Percentiles rank a stretch among this genome's conserved stretches.
Conservation (phyloP, 2,888 invertebrate genomes). For the Chymomyza caudatula region DNA sequence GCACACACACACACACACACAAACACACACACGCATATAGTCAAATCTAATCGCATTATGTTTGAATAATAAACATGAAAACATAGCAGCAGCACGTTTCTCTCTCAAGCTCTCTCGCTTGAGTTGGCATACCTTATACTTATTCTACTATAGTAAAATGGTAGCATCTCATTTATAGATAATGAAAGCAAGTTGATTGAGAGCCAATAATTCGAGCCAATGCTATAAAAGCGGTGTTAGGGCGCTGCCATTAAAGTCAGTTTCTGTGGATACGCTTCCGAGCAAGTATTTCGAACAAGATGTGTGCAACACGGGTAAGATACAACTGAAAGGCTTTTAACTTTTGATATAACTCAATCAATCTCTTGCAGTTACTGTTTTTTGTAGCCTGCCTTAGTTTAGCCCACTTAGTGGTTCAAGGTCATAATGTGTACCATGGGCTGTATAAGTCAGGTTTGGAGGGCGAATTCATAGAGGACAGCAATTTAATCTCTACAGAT, state of each 20-base stretch:
- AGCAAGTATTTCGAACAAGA: conserved; percentile 18
- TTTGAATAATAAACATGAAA: background rate
- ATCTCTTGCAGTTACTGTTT: conserved; percentile 31
- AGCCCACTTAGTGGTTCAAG: conserved; percentile 8
- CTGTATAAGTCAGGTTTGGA: conserved; percentile 45
- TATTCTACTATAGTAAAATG: conserved; percentile 32
- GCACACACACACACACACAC: too few relatives aligned
- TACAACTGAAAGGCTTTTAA: background rate
- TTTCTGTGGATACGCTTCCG: conserved; percentile 29
- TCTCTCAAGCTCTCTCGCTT: too few relatives aligned
- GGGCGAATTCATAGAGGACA: conserved; percentile 30
- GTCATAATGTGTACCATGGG: conserved; percentile 38
- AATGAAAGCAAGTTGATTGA: background rate
- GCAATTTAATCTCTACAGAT: conserved; percentile 10
- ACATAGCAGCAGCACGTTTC: background rate
- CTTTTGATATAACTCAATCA: background rate
- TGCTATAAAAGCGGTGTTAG: conserved; percentile 55
- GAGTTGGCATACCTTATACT: too few relatives aligned
- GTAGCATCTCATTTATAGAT: conserved; percentile 17
- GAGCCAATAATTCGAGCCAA: background rate
- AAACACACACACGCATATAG: background rate
- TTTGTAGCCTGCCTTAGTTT: conserved; percentile 11
- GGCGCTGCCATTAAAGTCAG: conserved; percentile 46
- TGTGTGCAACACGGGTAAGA: conserved; percentile 39
- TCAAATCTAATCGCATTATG: background rate